Conservation (phyloP, 2,113 vertebrate species). For the Rostratula benghalensis region DNA sequence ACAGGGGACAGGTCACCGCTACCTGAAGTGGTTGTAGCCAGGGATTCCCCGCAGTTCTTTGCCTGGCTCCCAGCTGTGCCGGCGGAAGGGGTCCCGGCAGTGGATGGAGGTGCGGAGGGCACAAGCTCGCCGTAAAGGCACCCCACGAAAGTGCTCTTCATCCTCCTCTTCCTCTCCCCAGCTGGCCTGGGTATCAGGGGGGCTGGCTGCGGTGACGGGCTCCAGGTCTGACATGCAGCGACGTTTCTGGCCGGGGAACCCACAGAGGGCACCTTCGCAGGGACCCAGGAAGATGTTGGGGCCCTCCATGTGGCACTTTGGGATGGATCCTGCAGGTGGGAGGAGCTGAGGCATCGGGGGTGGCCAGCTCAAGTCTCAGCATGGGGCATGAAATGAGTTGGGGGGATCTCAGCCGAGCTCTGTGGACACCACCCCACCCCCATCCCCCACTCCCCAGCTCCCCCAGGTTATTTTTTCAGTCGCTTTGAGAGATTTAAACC, state of each 20-base stretch:
- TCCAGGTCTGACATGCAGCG: constrained; percentile 39
- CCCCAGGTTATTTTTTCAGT: neutral
- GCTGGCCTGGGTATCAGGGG: neutral
- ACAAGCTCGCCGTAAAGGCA: neutral
- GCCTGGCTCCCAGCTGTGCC: constrained; percentile 85
- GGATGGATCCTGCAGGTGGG: neutral
- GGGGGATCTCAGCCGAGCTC: neutral
- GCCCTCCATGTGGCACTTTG: neutral
- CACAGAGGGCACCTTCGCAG: neutral
- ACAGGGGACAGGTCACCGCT: neutral
- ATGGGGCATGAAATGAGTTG: neutral
- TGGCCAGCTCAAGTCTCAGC: neutral
- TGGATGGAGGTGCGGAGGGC: neutral
- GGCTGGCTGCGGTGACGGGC: neutral
- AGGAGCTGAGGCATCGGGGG: neutral
- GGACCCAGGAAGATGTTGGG: neutral
- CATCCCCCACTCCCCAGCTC: too few species aligned
- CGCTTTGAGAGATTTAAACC: neutral
- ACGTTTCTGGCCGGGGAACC: neutral
- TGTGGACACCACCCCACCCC: neutral
- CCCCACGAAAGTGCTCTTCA: neutral
- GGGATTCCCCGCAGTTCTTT: constrained; percentile 44
- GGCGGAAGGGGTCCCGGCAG: constrained; percentile 71
- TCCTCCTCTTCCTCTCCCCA: neutral
- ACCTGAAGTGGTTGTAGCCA: constrained; percentile 22